These are phyloP conservation scores for Sebastes miniatus DNA, from an alignment of 2,797 vertebrate species.

Conservation along the genomic window DNA sequence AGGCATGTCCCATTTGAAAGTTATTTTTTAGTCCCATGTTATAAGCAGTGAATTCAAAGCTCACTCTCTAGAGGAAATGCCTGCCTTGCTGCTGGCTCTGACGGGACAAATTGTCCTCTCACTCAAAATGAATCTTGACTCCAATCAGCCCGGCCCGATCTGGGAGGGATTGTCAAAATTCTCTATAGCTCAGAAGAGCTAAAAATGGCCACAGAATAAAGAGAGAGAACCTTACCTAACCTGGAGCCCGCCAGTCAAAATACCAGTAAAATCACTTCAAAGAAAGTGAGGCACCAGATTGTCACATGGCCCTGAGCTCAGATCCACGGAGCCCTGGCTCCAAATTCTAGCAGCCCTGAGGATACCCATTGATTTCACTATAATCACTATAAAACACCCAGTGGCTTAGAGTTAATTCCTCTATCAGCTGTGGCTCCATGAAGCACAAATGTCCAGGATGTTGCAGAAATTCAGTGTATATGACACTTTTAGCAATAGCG, in stretches of 20 bases:
- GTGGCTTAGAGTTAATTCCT: constrained; percentile 57
- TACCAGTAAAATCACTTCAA: constrained; percentile 55
- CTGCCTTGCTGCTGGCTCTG: not conserved
- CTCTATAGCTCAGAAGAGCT: constrained; percentile 39
- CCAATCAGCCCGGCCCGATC: constrained; percentile 46
- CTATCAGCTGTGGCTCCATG: constrained; percentile 54
- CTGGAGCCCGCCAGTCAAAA: constrained; percentile 24
- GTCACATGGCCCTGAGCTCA: constrained; percentile 42
- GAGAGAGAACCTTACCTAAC: constrained; percentile 35
- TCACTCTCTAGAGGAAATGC: constrained; percentile 21
- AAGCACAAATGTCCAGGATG: constrained; percentile 51
- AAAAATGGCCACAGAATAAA: constrained; percentile 23
- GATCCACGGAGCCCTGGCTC: constrained; percentile 15
- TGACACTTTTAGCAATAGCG: constrained; percentile 5
- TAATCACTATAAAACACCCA: constrained; percentile 65
- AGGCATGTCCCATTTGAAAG: not conserved
- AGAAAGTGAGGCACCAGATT: constrained; percentile 39
- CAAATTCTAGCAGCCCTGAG: constrained; percentile 30
- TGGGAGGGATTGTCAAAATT: constrained; percentile 45
- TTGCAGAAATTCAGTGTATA: constrained; percentile 22
- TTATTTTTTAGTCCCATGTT: not conserved
- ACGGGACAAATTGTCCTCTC: constrained; percentile 19
- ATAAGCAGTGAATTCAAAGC: not conserved
- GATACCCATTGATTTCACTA: constrained; percentile 59
- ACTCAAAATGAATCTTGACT: constrained; percentile 50